Percentiles rank a stretch among this genome's conserved stretches.
phyloP scores from a whole-genome alignment of 2,888 invertebrate genomes.

The Caenorhabditis japonica region DNA sequence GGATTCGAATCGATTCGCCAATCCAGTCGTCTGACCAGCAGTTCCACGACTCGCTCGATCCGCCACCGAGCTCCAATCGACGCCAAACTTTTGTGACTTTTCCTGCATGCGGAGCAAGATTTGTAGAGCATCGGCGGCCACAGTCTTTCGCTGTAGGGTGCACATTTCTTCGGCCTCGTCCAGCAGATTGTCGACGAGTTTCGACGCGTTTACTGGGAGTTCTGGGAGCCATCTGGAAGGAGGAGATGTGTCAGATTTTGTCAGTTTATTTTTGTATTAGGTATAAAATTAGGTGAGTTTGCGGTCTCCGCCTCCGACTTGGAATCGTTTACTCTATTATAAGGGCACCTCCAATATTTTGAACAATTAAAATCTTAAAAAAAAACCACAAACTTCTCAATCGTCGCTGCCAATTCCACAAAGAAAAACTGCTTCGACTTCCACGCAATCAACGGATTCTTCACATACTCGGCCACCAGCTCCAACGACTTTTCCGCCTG shows the following conservation, averaged over 20 bases:
- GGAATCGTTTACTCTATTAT: too few relatives aligned
- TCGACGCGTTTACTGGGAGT: constrained; percentile 15
- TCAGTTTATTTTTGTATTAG: too few relatives aligned
- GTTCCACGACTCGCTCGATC: constrained; percentile 28
- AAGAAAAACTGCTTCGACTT: constrained; percentile 57
- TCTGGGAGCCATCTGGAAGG: constrained; percentile 41
- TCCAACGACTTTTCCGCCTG: constrained; percentile 21
- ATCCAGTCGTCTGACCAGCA: constrained; percentile 47
- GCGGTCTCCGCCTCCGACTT: too few relatives aligned
- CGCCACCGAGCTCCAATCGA: constrained; percentile 50
- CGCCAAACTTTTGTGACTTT: constrained; percentile 22
- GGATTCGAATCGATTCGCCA: constrained; percentile 42
- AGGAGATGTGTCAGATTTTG: too few relatives aligned
- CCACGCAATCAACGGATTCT: constrained; percentile 48
- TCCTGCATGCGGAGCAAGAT: constrained; percentile 51
- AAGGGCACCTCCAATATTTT: too few relatives aligned
- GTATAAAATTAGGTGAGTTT: too few relatives aligned
- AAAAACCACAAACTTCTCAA: constrained; percentile 31
- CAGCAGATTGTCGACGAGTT: constrained; percentile 35
- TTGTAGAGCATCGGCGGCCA: constrained; percentile 54
- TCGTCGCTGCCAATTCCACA: constrained; percentile 26
- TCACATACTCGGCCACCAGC: constrained; percentile 20
- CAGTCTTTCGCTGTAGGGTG: constrained; percentile 47
- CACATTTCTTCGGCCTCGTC: constrained; percentile 50
- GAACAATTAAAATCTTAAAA: too few relatives aligned